Percentiles rank a stretch among this genome's conserved stretches.
phyloP scores from a whole-genome alignment of 2,888 invertebrate species.

The Sinodicranocentrus sp. region DNA sequence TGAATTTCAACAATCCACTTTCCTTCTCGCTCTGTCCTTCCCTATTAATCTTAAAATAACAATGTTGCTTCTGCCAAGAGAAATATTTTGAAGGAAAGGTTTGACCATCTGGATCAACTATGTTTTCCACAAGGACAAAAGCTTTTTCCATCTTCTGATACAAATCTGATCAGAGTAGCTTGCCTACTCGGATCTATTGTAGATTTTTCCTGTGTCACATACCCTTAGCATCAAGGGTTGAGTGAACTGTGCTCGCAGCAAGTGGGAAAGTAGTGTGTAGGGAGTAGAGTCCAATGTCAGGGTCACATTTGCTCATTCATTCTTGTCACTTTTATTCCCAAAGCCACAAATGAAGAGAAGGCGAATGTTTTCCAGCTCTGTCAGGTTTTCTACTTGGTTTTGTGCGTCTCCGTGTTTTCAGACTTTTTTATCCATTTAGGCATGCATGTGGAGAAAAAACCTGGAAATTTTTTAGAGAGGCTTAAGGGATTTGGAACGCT shows the following conservation, averaged over 20 bases:
- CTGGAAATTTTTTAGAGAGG: slow-evolving; percentile 11
- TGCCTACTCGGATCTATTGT: too few relatives aligned
- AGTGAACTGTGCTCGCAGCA: slow-evolving; percentile 16
- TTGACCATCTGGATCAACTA: slow-evolving; percentile 7
- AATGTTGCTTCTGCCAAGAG: neutral
- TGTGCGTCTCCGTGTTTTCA: too few relatives aligned
- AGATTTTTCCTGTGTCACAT: too few relatives aligned
- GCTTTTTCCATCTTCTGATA: too few relatives aligned
- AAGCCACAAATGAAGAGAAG: slow-evolving; percentile 11
- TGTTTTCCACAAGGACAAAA: too few relatives aligned
- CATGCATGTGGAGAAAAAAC: slow-evolving; percentile 1
- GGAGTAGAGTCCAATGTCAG: slow-evolving; percentile 45
- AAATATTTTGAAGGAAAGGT: slow-evolving; percentile 9
- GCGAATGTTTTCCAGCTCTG: too few relatives aligned
- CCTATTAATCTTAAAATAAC: slow-evolving; percentile 13
- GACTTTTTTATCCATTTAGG: too few relatives aligned
- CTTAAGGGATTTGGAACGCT: slow-evolving; percentile 47
- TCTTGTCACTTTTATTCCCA: slow-evolving; percentile 52
- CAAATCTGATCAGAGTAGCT: too few relatives aligned
- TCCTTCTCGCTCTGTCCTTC: too few relatives aligned
- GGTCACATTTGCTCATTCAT: slow-evolving; percentile 63
- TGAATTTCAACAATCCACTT: too few relatives aligned
- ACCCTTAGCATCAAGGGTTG: neutral
- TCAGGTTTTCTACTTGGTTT: too few relatives aligned
- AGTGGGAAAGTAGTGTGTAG: neutral